Base-by-base conservation (phyloP, 35 echinoderm and acorn worm species). In the Stichopus chloronotus region DNA sequence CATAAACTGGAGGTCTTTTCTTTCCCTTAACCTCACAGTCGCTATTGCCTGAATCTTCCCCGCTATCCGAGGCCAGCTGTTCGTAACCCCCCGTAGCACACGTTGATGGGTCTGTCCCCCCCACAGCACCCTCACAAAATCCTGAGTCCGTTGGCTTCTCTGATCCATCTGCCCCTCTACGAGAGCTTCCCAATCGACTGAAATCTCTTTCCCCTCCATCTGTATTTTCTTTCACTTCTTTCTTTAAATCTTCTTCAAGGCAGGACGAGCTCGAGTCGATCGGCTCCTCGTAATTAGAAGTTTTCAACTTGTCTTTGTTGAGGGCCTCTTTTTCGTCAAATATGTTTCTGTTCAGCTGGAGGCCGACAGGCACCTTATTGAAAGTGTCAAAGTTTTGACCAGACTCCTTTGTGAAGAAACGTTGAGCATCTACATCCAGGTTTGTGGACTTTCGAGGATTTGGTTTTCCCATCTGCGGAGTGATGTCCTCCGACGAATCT, bases 401-500 rank as follows among this genome's bases (percentile, higher is more conserved):
- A 0, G 90, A 19, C 54, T 91, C 90, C 30, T 91, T 79, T 7
- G 76, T 79, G 76, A 57, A 91, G 68, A 91, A 58, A 24, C 90
- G 69, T 53, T 79, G 90, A 56, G 90, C 90, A 79, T 91, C 90
- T 5, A 79, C 90, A 79, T 91, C 90, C 25, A 91, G 25, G 72
- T 91, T 91, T 10, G 90, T 91, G 25, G 90, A 91, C 25, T 91
- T 91, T 53, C 90, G 52, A 10, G 90, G 90, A n/a, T 91, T 91
- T 10, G 90, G 90, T 23, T 78, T 91, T 3, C 21, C 63, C 9
- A 89, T 59, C 20, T 13, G 82, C 58, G 58, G 5, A 9, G 14
- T 85, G 55, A 56, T 20, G 16, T 85, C 55, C 58, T 85, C 82
- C 23, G 76, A 6, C 3, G 14, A 63, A 55, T 52, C 60, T 30